Percentiles rank a stretch among this genome's conserved stretches.
These are phyloP conservation scores for Eunapius fragilis DNA, from an alignment of 37 sponge, comb jelly and placozoan species.

Conservation along the genomic window DNA sequence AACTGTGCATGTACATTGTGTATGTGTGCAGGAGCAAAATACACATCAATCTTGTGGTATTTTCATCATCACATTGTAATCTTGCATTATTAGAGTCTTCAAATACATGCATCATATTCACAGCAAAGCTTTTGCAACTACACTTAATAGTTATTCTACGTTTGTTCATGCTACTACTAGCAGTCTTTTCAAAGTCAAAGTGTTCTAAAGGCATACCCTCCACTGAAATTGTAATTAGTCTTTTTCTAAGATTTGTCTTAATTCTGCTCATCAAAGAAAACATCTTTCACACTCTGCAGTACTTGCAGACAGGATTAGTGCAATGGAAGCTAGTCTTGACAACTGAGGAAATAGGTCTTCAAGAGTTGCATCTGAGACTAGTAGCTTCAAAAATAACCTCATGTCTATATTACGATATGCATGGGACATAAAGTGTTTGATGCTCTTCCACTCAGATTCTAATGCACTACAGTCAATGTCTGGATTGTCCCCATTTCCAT, in stretches of 20 bases:
- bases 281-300: constrained; percentile 53
- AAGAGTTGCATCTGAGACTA: constrained; percentile 10
- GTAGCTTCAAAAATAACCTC: constrained; percentile 14
- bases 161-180: constrained; percentile 27
- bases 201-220: constrained; percentile 23
- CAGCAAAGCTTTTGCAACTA: not conserved
- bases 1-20: not conserved
- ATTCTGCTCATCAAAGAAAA: constrained; percentile 41
- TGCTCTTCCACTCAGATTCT: constrained; percentile 12
- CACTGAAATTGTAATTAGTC: constrained; percentile 29
- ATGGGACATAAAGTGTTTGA: not conserved
- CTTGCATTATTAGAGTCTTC: not conserved
- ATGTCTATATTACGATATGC: constrained; percentile 7
- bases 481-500: constrained; percentile 3
- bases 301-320: constrained; percentile 20
- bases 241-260: constrained; percentile 25
- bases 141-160: constrained; percentile 5
- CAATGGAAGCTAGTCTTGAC: constrained; percentile 17
- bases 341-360: constrained; percentile 25
- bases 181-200: constrained; percentile 44
- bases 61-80: not conserved
- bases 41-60: not conserved
- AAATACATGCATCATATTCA: not conserved
- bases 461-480: not conserved
- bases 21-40: not conserved